Evolutionary conservation across 2,888 invertebrate species (phyloP), one percentile per base, ranked within the genome.

Genomic region (Mythimna pallens): DNA sequence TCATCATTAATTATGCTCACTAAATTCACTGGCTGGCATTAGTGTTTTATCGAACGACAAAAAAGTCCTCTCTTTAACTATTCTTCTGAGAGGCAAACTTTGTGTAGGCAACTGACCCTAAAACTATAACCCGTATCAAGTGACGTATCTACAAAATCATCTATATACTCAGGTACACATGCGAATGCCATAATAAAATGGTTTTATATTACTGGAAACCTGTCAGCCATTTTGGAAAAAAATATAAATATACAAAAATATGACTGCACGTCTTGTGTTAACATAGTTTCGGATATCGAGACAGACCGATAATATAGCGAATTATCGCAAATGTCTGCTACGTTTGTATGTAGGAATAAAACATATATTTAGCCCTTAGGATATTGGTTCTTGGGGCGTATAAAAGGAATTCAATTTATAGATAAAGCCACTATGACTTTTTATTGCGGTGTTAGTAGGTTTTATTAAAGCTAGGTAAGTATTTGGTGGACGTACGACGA

Each of bases 101-200:
- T 3, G 3, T 52, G 40, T 77, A 70, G 71, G 86, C 55, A 77
- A 70, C 34, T 25, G 3, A 34, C 8, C 8, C 8, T 0, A 65
- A 47, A 55, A 25, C 6, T 17, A 14, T 12, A 77, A 34, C 52
- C 17, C 3, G 14, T 47, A 62, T 9, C 12, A 69, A 69, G 5
- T 73, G 73, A 63, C 83, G 30, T 72, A 54, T 86, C 83, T 86
- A 72, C 72, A 76, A 70, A 71, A 82, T 86, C 76, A 80, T 72
- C 73, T 85, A 82, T 58, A 30, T 73, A 80, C 69, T 63, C 43
- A 57, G 61, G 69, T 80, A 75, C 76, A 87, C 85, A 90, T 87
- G 86, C 86, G 82, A 88, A 78, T 70, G 76, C 84, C 78, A 89
- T 89, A 89, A 88, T 84, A 84, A 87, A 89, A 90, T 84, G 86